Percentiles rank a stretch among this genome's conserved stretches.
Evolutionary conservation across 2,888 invertebrate species (phyloP).

Genomic region (Archips crataeganus): DNA sequence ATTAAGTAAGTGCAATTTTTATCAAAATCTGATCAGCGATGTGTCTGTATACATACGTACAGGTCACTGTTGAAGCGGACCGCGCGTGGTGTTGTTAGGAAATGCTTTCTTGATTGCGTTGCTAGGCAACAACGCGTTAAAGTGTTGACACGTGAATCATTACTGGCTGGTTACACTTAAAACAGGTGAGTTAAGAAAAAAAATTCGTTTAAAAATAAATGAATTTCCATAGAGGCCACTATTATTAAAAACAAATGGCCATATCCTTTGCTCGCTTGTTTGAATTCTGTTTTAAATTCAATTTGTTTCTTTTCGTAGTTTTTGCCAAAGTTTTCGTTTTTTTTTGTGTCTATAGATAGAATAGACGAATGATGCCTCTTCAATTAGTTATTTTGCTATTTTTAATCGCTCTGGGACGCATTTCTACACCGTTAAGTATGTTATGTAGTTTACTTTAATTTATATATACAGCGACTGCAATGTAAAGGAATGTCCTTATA

Average conservation of each 20-base stretch:
- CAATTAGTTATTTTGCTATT: too few relatives aligned
- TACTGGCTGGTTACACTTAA: conserved; percentile 35
- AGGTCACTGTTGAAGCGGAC: conserved; percentile 4
- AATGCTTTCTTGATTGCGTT: conserved; percentile 65
- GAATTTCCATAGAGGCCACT: background rate
- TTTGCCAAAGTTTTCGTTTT: background rate
- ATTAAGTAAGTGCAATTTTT: background rate
- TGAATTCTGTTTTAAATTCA: too few relatives aligned
- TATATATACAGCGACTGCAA: too few relatives aligned
- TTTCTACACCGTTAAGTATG: too few relatives aligned
- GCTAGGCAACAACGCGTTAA: conserved; percentile 65
- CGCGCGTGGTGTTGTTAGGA: conserved; percentile 26
- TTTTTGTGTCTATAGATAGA: background rate
- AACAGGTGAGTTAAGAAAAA: conserved; percentile 43
- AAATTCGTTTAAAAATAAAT: background rate
- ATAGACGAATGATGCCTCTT: too few relatives aligned
- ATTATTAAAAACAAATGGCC: background rate
- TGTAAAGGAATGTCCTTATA: too few relatives aligned
- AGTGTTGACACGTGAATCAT: conserved; percentile 41
- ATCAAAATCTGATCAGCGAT: background rate
- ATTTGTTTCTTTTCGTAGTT: background rate
- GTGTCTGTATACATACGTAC: background rate
- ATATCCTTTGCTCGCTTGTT: too few relatives aligned
- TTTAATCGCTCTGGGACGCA: too few relatives aligned
- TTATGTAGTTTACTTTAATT: too few relatives aligned